Percentiles rank a stretch among this genome's conserved stretches.
phyloP scores from a whole-genome alignment of 2,888 invertebrate species.

The Bursaphelenchus okinawaensis region DNA sequence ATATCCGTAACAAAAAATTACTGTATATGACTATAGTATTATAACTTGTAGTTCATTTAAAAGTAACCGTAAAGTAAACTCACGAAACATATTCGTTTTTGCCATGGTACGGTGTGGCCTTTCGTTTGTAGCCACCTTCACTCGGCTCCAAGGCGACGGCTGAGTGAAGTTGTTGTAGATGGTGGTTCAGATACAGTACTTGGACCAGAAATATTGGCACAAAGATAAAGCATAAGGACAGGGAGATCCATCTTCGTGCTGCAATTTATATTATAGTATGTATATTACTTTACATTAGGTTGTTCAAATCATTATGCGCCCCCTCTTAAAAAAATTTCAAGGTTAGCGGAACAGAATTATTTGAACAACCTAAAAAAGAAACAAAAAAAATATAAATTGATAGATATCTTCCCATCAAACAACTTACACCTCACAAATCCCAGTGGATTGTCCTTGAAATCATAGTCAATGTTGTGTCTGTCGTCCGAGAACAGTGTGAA shows the following conservation, averaged over 20 bases:
- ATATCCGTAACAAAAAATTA: no score
- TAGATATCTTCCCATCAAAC: neutral
- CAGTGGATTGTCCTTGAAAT: constrained; percentile 17
- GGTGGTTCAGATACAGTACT: constrained; percentile 21
- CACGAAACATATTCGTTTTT: constrained; percentile 1
- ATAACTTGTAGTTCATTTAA: no score
- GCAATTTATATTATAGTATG: constrained; percentile 15
- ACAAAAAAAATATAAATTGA: neutral
- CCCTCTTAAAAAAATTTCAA: neutral
- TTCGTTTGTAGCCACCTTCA: constrained; percentile 1
- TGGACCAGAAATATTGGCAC: constrained; percentile 19
- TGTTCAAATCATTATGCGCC: neutral
- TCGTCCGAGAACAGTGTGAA: constrained; percentile 21
- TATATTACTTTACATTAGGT: neutral
- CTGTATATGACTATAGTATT: no score
- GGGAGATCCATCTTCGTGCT: constrained; percentile 24
- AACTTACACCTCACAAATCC: constrained; percentile 17
- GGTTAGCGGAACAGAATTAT: neutral
- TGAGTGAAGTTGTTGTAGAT: constrained; percentile 10
- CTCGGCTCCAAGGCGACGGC: neutral
- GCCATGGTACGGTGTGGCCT: constrained; percentile 10
- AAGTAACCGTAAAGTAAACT: neutral
- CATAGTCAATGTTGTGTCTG: neutral
- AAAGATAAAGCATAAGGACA: constrained; percentile 20
- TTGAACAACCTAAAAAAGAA: no score